Conservation (phyloP, 2,888 invertebrate species). For the Megamerina dolium region DNA sequence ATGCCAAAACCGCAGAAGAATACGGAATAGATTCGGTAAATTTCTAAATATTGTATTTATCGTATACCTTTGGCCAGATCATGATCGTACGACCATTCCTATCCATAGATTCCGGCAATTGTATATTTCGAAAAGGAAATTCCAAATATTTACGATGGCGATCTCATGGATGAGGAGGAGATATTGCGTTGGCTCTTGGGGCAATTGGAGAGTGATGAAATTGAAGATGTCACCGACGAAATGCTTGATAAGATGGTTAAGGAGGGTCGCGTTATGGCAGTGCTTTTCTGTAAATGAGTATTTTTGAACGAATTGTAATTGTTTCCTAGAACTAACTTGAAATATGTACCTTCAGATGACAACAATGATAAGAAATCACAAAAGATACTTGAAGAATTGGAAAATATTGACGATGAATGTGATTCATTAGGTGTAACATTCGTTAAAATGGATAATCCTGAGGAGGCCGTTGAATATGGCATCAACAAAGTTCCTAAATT, state of each 20-base stretch:
- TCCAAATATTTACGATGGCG: slow-evolving; percentile 88
- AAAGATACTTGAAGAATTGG: slow-evolving; percentile 77
- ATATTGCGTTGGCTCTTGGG: slow-evolving; percentile 81
- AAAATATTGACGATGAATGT: slow-evolving; percentile 91
- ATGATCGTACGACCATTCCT: neutral
- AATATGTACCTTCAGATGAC: slow-evolving; percentile 58
- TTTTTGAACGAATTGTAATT: neutral
- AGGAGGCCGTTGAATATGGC: slow-evolving; percentile 86
- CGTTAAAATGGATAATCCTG: slow-evolving; percentile 86
- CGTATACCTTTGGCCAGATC: neutral
- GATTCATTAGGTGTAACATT: slow-evolving; percentile 83
- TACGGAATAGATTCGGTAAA: slow-evolving; percentile 70
- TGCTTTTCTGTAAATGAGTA: slow-evolving; percentile 72
- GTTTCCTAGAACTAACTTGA: neutral
- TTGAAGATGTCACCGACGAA: slow-evolving; percentile 91
- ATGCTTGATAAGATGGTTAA: slow-evolving; percentile 86
- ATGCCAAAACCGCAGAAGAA: slow-evolving; percentile 72
- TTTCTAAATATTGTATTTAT: neutral
- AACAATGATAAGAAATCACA: slow-evolving; percentile 84
- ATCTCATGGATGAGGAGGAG: slow-evolving; percentile 82
- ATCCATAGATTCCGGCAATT: slow-evolving; percentile 63
- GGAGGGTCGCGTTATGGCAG: slow-evolving; percentile 82
- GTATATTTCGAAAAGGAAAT: slow-evolving; percentile 92
- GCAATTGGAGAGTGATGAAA: slow-evolving; percentile 86
- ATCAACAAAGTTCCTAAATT: slow-evolving; percentile 81